Evolutionary conservation across 2,888 invertebrate species (phyloP).

Genomic region (Isotomurus palustris): DNA sequence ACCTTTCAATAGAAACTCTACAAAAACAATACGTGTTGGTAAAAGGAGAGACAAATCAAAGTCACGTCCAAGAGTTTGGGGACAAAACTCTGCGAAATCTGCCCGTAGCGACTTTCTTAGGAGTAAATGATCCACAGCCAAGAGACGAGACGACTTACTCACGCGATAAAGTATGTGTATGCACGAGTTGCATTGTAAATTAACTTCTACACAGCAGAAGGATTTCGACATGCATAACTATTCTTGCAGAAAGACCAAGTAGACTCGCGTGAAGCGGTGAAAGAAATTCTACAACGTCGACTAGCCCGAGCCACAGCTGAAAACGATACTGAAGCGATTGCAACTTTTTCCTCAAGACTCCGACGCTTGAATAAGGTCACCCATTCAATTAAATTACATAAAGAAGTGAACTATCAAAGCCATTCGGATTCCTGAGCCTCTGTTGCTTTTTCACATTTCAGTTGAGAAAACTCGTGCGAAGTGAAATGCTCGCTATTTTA

Average conservation of each 20-base stretch:
- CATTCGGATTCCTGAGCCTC: no score
- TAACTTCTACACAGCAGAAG: neutral
- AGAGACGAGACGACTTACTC: no score
- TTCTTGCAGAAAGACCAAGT: constrained; percentile 42
- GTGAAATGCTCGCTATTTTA: constrained; percentile 48
- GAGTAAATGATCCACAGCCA: constrained; percentile 26
- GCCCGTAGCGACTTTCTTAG: constrained; percentile 48
- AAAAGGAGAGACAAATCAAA: constrained; percentile 56
- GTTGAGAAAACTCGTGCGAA: constrained; percentile 49
- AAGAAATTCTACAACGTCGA: constrained; percentile 49
- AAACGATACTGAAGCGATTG: constrained; percentile 43
- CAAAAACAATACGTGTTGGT: constrained; percentile 55
- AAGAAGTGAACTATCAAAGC: neutral
- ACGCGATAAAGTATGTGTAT: neutral
- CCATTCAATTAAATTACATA: neutral
- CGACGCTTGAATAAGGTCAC: constrained; percentile 47
- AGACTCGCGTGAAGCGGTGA: constrained; percentile 49
- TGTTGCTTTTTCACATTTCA: constrained; percentile 34
- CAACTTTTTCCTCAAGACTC: constrained; percentile 45
- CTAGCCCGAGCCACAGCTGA: constrained; percentile 47
- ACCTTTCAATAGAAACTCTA: constrained; percentile 54
- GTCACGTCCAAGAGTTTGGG: constrained; percentile 59
- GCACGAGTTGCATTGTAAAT: neutral
- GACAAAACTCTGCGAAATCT: constrained; percentile 50
- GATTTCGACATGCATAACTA: neutral